A percentile compares a stretch with the other conserved stretches of the same genome.
These are phyloP conservation scores for Pollachius pollachius DNA, from an alignment of 2,113 vertebrate genomes.

Conservation along the genomic window DNA sequence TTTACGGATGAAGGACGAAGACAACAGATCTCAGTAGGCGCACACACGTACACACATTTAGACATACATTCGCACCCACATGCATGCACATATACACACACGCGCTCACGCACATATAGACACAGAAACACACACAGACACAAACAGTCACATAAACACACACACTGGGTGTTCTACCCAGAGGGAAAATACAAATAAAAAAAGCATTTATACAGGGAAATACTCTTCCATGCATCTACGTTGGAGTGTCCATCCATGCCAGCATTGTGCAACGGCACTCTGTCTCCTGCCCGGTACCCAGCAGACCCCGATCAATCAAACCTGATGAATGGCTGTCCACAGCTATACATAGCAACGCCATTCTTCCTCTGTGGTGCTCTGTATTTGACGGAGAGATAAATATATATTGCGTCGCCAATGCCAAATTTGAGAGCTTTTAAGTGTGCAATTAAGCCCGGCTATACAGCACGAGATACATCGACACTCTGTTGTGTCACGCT, in stretches of 20 bases:
- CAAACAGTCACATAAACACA: neutral
- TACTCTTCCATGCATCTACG: slow-evolving; percentile 20
- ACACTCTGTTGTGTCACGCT: too few relatives aligned
- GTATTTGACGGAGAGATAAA: slow-evolving; percentile 38
- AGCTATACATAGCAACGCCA: slow-evolving; percentile 47
- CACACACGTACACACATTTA: neutral
- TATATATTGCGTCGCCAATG: slow-evolving; percentile 10
- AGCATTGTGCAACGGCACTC: slow-evolving; percentile 41
- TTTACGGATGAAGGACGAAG: slow-evolving; percentile 13
- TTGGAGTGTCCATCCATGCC: slow-evolving; percentile 42
- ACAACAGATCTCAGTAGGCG: slow-evolving; percentile 13
- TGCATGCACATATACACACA: neutral
- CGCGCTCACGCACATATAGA: slow-evolving; percentile 35
- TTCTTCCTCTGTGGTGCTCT: slow-evolving; percentile 31
- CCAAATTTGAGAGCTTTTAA: slow-evolving; percentile 24
- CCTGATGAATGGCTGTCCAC: slow-evolving; percentile 52
- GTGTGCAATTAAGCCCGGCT: slow-evolving; percentile 30
- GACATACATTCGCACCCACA: neutral
- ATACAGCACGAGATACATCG: too few relatives aligned
- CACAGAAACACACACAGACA: slow-evolving; percentile 6
- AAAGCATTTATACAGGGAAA: too few relatives aligned
- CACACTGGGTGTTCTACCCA: neutral
- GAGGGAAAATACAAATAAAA: slow-evolving; percentile 7
- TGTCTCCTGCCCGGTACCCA: slow-evolving; percentile 38
- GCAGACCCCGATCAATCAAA: slow-evolving; percentile 41